phyloP scores from a whole-genome alignment of 92 coral and sea anemone species.

The Hydrozoanthus gracilis region DNA sequence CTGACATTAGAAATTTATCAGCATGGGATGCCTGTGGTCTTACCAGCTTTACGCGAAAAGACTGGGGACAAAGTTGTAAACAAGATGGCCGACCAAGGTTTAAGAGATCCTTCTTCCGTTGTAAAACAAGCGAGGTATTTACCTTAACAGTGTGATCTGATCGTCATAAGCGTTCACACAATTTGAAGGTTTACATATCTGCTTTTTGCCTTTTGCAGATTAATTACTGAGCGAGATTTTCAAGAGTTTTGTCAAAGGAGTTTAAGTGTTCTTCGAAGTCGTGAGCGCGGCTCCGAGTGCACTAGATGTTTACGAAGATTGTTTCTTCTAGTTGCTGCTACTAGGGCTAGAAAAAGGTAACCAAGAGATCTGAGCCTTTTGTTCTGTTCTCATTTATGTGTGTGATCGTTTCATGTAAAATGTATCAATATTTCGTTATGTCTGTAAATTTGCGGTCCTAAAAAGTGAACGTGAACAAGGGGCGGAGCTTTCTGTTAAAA shows the following conservation, averaged over 20 bases:
- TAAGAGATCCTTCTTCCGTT: slow-evolving; percentile 75
- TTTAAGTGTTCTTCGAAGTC: slow-evolving; percentile 63
- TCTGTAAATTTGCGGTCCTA: no score
- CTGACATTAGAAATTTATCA: no score
- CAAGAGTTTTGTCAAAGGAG: slow-evolving; percentile 74
- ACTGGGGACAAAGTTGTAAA: slow-evolving; percentile 7
- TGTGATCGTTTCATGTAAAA: no score
- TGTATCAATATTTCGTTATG: no score
- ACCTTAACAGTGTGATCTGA: neutral
- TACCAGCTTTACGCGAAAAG: neutral
- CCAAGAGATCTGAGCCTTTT: neutral
- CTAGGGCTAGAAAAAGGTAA: slow-evolving; percentile 78
- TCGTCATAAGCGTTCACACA: neutral
- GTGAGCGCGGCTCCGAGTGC: slow-evolving; percentile 82
- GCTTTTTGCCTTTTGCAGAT: slow-evolving; percentile 36
- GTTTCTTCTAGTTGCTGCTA: slow-evolving; percentile 76
- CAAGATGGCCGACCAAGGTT: slow-evolving; percentile 76
- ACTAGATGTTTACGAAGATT: slow-evolving; percentile 70
- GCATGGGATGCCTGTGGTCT: neutral
- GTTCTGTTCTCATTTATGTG: no score
- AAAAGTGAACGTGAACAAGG: no score
- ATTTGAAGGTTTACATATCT: neutral
- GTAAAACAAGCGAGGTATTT: slow-evolving; percentile 83
- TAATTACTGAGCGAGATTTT: slow-evolving; percentile 75
- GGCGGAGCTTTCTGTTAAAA: no score